These are phyloP conservation scores for Megalopta genalis DNA, from an alignment of 1,140 invertebrate genomes.

Conservation along the genomic window DNA sequence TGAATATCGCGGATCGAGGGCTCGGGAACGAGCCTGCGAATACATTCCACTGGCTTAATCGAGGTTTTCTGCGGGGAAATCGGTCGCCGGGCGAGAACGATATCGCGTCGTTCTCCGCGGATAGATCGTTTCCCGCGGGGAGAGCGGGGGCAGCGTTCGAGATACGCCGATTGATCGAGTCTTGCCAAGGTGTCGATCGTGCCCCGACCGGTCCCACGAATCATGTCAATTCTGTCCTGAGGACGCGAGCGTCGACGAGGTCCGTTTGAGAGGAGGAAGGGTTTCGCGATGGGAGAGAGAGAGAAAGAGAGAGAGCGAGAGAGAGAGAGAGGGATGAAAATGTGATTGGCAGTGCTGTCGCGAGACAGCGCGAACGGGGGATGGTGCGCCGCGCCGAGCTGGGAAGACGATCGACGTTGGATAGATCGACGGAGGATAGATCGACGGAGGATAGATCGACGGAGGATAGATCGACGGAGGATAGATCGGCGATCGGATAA, in stretches of 20 bases:
- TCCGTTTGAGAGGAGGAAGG: not conserved
- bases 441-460: too few relatives aligned
- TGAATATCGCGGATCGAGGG: not conserved
- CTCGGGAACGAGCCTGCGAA: constrained; percentile 15
- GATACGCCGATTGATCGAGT: not conserved
- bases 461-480: too few relatives aligned
- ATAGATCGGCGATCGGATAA: too few relatives aligned
- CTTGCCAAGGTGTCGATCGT: not conserved
- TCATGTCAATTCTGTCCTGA: constrained; percentile 22
- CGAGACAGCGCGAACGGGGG: too few relatives aligned
- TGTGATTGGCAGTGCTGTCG: too few relatives aligned
- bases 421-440: too few relatives aligned
- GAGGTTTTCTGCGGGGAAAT: constrained; percentile 11
- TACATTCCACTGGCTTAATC: constrained; percentile 54
- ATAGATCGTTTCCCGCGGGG: too few relatives aligned
- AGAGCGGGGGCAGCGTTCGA: too few relatives aligned
- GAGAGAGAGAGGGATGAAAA: not conserved
- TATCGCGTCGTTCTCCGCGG: not conserved
- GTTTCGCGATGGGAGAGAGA: not conserved
- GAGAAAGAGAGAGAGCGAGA: not conserved
- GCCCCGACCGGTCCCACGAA: not conserved
- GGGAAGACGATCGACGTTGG: too few relatives aligned
- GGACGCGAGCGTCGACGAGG: not conserved
- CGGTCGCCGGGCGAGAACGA: not conserved
- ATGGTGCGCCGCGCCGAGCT: too few relatives aligned